A percentile compares a stretch with the other conserved stretches of the same genome.
Evolutionary conservation across 2,888 invertebrate species (phyloP).

Genomic region (Melanophora roralis): DNA sequence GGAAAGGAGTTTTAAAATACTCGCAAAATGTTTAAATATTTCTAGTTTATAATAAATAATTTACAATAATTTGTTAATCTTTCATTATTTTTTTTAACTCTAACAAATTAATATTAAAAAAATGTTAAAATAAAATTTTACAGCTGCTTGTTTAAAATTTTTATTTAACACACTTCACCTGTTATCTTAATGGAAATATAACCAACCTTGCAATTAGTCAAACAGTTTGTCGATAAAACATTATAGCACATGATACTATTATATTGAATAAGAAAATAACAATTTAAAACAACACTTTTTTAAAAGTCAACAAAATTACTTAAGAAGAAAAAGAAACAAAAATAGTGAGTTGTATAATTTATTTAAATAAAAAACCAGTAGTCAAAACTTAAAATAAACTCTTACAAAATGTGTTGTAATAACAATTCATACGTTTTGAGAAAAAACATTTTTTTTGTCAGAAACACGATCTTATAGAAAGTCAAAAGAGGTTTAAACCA

Average conservation of each 20-base stretch:
- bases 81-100: no score
- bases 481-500: no score
- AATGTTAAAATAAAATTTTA: no score
- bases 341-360: slow-evolving; percentile 3
- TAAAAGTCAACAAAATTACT: neutral
- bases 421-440: neutral
- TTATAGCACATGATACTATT: slow-evolving; percentile 25
- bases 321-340: no score
- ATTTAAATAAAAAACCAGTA: slow-evolving; percentile 45
- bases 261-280: neutral
- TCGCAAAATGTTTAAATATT: no score
- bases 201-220: slow-evolving; percentile 31
- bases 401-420: slow-evolving; percentile 29
- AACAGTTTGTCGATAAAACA: slow-evolving; percentile 28
- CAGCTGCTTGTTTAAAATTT: no score
- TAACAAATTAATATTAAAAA: no score
- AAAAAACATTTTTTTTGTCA: no score
- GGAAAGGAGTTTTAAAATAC: no score
- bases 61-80: no score
- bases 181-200: slow-evolving; percentile 56
- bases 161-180: slow-evolving; percentile 57
- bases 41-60: no score
- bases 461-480: no score
- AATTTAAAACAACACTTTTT: neutral
- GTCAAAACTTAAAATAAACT: slow-evolving; percentile 38